phyloP scores from a whole-genome alignment of 35 echinoderm and acorn worm species.

The Eucidaris tribuloides region DNA sequence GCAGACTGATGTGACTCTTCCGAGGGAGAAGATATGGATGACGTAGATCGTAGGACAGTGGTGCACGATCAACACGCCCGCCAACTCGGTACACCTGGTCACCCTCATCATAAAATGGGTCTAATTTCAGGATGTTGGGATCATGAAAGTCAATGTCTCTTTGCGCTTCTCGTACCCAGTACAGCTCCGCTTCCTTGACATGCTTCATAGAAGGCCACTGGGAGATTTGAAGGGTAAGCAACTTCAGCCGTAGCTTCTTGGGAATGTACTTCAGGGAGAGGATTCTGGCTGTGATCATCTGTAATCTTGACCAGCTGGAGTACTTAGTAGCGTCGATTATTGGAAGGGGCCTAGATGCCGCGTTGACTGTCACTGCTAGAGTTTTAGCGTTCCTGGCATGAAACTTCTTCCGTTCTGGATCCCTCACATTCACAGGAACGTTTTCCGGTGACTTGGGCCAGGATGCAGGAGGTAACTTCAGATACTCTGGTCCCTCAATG shows the following conservation, averaged over 20 bases:
- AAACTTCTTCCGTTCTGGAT: conserved; percentile 3
- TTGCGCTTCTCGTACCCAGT: conserved; percentile 50
- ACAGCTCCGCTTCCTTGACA: conserved; percentile 39
- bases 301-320: conserved; percentile 44
- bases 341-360: not conserved
- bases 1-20: conserved; percentile 45
- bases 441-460: not conserved
- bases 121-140: conserved; percentile 53
- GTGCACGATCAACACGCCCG: conserved; percentile 30
- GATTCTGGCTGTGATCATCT: conserved; percentile 64
- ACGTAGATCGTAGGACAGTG: conserved; percentile 24
- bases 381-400: conserved; percentile 17
- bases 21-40: conserved; percentile 46
- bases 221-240: not conserved
- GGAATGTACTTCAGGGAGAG: conserved; percentile 49
- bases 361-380: not conserved
- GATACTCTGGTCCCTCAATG: conserved; percentile 3
- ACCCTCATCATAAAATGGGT: conserved; percentile 55
- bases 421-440: not conserved
- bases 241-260: conserved; percentile 32
- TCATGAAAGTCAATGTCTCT: conserved; percentile 40
- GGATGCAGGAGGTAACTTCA: not conserved
- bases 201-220: conserved; percentile 35
- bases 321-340: conserved; percentile 30
- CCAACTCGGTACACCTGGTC: conserved; percentile 50